phyloP scores from a whole-genome alignment of 2,797 vertebrate species.

The Sebastes glaucus region DNA sequence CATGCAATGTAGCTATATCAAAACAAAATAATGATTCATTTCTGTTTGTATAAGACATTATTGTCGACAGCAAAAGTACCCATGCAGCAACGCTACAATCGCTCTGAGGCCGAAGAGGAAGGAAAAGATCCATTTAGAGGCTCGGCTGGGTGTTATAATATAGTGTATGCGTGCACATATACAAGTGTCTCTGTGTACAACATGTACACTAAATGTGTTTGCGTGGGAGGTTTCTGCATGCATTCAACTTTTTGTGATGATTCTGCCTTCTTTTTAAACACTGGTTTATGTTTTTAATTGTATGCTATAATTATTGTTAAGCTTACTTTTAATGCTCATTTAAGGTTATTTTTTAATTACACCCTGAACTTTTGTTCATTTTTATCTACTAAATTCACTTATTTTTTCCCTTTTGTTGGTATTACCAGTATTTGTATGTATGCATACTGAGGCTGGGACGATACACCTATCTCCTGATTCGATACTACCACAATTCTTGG shows the following conservation, averaged over 20 bases:
- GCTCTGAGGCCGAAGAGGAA: conserved; percentile 52
- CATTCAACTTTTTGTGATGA: background rate
- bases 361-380: background rate
- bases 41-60: conserved; percentile 65
- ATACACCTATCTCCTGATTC: no score
- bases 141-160: conserved; percentile 26
- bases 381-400: background rate
- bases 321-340: background rate
- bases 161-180: background rate
- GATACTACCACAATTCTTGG: no score
- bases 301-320: background rate
- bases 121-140: conserved; percentile 48
- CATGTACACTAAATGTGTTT: conserved; percentile 29
- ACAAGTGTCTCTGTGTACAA: conserved; percentile 4
- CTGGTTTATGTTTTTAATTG: background rate
- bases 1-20: conserved; percentile 63
- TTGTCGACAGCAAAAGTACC: conserved; percentile 58
- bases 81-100: conserved; percentile 44
- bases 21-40: conserved; percentile 78
- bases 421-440: background rate
- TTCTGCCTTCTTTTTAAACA: conserved; percentile 2
- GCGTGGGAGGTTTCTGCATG: conserved; percentile 14
- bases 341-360: background rate
- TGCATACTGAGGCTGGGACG: no score
- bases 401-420: background rate